Conservation (phyloP, 2,888 invertebrate species). For the Himalopsyche tibetana region DNA sequence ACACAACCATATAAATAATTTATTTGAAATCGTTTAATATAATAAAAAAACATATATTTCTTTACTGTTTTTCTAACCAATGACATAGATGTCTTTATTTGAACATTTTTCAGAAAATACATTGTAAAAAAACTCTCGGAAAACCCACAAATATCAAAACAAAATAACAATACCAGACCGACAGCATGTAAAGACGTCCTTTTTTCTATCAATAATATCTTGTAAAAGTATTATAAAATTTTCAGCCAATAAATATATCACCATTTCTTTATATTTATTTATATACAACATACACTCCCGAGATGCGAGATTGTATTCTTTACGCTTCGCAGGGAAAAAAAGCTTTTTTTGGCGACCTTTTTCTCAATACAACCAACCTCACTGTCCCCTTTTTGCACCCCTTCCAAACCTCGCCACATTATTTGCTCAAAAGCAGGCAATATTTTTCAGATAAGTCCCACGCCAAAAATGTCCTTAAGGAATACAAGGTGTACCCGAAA, state of each 20-base stretch:
- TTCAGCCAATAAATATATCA: conserved; percentile 43
- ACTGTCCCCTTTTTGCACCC: conserved; percentile 43
- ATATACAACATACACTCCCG: conserved; percentile 22
- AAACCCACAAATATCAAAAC: conserved; percentile 41
- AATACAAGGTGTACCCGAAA: conserved; percentile 40
- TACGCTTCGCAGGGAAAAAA: conserved; percentile 42
- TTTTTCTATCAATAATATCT: conserved; percentile 42
- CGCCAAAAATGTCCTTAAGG: conserved; percentile 46
- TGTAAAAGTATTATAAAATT: conserved; percentile 37
- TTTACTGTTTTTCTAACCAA: neutral
- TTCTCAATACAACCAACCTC: conserved; percentile 38
- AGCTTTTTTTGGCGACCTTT: neutral
- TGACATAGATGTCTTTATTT: neutral
- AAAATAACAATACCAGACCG: conserved; percentile 23
- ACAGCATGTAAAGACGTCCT: conserved; percentile 31
- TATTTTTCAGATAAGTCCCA: conserved; percentile 60
- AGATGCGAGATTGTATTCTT: conserved; percentile 42
- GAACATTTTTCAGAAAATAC: conserved; percentile 4
- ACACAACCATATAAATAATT: neutral
- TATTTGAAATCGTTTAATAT: neutral
- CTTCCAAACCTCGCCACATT: conserved; percentile 49
- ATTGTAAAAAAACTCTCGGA: neutral
- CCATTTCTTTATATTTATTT: conserved; percentile 40
- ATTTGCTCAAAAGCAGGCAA: conserved; percentile 55
- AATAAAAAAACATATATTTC: neutral